phyloP scores from a whole-genome alignment of 2,888 invertebrate species.

The Volucella zonaria region DNA sequence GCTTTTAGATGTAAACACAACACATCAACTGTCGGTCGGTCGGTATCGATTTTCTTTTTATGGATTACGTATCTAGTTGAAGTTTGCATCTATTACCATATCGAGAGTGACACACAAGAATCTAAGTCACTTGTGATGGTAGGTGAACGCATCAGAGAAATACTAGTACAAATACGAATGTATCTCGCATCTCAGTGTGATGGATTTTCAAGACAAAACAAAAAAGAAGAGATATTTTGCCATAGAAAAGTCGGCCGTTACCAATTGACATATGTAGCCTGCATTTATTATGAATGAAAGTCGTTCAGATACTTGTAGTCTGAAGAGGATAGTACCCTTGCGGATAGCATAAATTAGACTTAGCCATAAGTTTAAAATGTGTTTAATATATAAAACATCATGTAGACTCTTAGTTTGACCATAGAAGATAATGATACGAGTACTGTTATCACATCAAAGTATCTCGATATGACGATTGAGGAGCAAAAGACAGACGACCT shows the following conservation, averaged over 20 bases:
- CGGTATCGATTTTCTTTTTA: slow-evolving; percentile 61
- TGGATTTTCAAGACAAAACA: slow-evolving; percentile 6
- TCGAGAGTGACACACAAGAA: slow-evolving; percentile 48
- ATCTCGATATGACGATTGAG: no score
- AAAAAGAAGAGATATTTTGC: not conserved
- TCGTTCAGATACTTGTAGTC: not conserved
- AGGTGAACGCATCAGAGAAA: not conserved
- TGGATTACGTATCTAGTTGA: slow-evolving; percentile 39
- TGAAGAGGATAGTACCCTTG: not conserved
- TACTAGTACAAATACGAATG: no score
- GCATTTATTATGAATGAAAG: not conserved
- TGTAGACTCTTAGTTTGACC: no score
- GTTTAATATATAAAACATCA: no score
- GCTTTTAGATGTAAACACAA: slow-evolving; percentile 33
- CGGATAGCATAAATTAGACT: no score
- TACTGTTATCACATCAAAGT: no score
- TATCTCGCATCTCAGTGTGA: not conserved
- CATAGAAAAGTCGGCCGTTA: no score
- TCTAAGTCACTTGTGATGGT: slow-evolving; percentile 26
- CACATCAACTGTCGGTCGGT: slow-evolving; percentile 17
- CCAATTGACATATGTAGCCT: no score
- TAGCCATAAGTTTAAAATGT: no score
- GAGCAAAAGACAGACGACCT: no score
- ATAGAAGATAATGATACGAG: no score
- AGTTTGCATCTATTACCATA: slow-evolving; percentile 54